Evolutionary conservation across 2,888 invertebrate genomes (phyloP).

Genomic region (Lithophane ornitopus): DNA sequence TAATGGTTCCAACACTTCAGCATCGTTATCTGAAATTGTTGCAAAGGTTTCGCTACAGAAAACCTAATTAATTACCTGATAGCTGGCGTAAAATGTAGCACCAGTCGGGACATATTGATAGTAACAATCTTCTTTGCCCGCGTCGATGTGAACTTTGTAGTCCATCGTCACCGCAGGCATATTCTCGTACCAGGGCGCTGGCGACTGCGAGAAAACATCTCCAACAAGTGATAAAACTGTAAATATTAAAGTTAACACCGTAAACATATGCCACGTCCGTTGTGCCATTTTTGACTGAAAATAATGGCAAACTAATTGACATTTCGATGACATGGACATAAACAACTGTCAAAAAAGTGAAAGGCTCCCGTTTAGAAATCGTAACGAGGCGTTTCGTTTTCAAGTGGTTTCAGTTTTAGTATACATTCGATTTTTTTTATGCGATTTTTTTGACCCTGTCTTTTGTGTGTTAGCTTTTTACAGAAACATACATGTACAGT

Average conservation of each 20-base stretch:
- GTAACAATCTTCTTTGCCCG: slow-evolving; percentile 98
- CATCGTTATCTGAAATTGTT: slow-evolving; percentile 14
- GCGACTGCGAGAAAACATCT: slow-evolving; percentile 88
- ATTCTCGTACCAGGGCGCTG: slow-evolving; percentile 95
- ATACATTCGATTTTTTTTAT: not conserved
- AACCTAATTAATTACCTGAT: slow-evolving; percentile 93
- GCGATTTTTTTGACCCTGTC: not conserved
- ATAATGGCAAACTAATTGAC: slow-evolving; percentile 57
- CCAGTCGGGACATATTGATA: slow-evolving; percentile 98
- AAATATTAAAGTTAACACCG: slow-evolving; percentile 85
- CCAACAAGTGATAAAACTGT: slow-evolving; percentile 88
- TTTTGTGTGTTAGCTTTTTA: not conserved
- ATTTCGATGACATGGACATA: slow-evolving; percentile 46
- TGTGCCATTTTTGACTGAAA: slow-evolving; percentile 83
- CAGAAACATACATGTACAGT: too few species aligned
- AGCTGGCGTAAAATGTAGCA: slow-evolving; percentile 98
- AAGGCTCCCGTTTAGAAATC: slow-evolving; percentile 41
- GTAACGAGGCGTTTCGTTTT: not conserved
- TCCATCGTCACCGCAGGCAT: slow-evolving; percentile 98
- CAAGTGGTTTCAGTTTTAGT: not conserved
- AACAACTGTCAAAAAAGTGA: slow-evolving; percentile 44
- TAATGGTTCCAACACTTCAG: slow-evolving; percentile 1
- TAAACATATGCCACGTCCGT: slow-evolving; percentile 90
- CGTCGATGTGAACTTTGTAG: slow-evolving; percentile 98
- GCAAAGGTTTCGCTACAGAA: slow-evolving; percentile 44